Percentiles rank a stretch among this genome's conserved stretches.
Conservation (phyloP, 2,888 invertebrate genomes). For the Lasioglossum zephyrum region DNA sequence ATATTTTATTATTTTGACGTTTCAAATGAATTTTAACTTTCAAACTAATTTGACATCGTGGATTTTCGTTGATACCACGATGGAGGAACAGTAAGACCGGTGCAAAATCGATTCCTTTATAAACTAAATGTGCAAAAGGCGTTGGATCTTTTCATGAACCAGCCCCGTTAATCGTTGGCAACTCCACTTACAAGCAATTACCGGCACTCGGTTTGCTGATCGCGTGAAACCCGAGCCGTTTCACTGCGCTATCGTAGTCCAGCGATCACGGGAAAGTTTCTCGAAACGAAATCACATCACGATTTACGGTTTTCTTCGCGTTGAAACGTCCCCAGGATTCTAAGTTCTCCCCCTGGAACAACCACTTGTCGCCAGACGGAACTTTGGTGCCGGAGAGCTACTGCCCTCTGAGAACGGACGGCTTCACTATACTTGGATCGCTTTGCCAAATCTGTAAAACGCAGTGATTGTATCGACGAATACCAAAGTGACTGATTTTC, state of each 20-base stretch:
- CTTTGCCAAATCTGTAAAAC: background rate
- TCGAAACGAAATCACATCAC: constrained; percentile 21
- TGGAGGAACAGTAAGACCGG: background rate
- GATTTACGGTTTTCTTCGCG: constrained; percentile 24
- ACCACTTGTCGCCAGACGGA: constrained; percentile 16
- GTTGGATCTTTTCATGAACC: background rate
- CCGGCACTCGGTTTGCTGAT: background rate
- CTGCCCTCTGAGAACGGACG: constrained; percentile 58
- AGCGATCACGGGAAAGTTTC: constrained; percentile 12
- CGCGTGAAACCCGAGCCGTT: background rate
- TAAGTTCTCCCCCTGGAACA: constrained; percentile 11
- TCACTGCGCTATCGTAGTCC: background rate
- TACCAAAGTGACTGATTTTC: too few relatives aligned
- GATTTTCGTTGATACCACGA: background rate
- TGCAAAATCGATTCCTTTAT: background rate
- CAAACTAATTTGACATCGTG: background rate
- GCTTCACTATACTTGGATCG: background rate
- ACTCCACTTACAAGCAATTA: constrained; percentile 30
- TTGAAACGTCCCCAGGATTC: constrained; percentile 11
- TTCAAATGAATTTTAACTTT: background rate
- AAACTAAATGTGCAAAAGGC: background rate
- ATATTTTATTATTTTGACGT: background rate
- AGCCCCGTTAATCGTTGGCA: constrained; percentile 16
- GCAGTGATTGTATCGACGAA: too few relatives aligned
- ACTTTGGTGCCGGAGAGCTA: constrained; percentile 42